A percentile compares a stretch with the other conserved stretches of the same genome.
Conservation (phyloP, 2,113 vertebrate species). For the Oryzias celebensis region DNA sequence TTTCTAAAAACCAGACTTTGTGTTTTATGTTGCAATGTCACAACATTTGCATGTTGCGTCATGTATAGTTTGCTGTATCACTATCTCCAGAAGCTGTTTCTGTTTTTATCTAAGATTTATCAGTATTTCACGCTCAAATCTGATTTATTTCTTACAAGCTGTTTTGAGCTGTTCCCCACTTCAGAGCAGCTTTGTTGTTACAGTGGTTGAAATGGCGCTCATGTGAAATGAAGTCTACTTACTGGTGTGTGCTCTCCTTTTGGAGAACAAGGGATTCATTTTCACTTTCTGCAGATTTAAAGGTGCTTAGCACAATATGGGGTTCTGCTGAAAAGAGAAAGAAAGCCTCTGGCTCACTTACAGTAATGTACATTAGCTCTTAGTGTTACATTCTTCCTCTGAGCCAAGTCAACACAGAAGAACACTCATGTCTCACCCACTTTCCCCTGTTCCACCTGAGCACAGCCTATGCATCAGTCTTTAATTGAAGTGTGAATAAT, state of each 20-base stretch:
- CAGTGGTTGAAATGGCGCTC: slow-evolving; percentile 4
- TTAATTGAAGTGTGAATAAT: slow-evolving; percentile 47
- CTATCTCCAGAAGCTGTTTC: no score
- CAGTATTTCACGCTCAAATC: neutral
- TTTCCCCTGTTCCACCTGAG: slow-evolving; percentile 34
- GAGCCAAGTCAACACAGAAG: slow-evolving; percentile 10
- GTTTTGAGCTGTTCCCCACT: neutral
- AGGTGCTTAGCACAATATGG: slow-evolving; percentile 13
- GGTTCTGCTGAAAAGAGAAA: slow-evolving; percentile 32
- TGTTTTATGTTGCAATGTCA: neutral
- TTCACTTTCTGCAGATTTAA: slow-evolving; percentile 39
- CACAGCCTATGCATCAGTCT: slow-evolving; percentile 38
- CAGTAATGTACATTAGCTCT: slow-evolving; percentile 39
- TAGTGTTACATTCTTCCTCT: slow-evolving; percentile 45
- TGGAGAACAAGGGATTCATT: slow-evolving; percentile 46
- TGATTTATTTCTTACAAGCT: neutral
- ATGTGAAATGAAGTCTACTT: slow-evolving; percentile 15
- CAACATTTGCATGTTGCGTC: no score
- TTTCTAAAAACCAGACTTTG: neutral
- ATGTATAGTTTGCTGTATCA: no score
- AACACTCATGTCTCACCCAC: slow-evolving; percentile 21
- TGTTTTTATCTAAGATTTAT: no score
- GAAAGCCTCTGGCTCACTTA: slow-evolving; percentile 36
- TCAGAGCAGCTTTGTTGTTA: neutral
- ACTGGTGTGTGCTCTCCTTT: slow-evolving; percentile 22